phyloP scores from a whole-genome alignment of 1,140 invertebrate genomes.

The Saccostrea cuccullata region DNA sequence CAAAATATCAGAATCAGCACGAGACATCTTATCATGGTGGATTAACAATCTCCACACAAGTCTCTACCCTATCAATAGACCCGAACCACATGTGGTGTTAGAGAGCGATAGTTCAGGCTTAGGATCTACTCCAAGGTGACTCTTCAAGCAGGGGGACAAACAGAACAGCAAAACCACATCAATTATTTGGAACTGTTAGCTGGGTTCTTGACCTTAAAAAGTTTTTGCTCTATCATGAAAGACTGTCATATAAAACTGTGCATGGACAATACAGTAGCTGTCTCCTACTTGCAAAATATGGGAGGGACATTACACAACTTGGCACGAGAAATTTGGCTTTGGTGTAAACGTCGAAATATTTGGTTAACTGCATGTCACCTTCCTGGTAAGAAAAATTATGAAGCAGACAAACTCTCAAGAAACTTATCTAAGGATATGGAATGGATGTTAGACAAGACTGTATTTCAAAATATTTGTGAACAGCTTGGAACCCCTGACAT shows the following conservation, averaged over 20 bases:
- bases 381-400: constrained; percentile 35
- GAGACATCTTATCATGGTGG: not conserved
- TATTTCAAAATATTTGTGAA: not conserved
- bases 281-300: constrained; percentile 27
- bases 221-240: not conserved
- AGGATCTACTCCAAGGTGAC: constrained; percentile 1
- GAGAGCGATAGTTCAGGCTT: constrained; percentile 31
- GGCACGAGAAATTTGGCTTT: constrained; percentile 26
- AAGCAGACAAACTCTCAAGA: constrained; percentile 31
- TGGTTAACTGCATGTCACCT: constrained; percentile 20
- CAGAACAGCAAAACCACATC: constrained; percentile 50
- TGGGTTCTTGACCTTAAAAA: not conserved
- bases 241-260: constrained; percentile 21
- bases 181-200: constrained; percentile 49
- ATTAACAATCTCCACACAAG: constrained; percentile 1
- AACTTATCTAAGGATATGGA: constrained; percentile 45
- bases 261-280: constrained; percentile 43
- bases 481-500: not conserved
- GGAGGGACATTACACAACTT: constrained; percentile 25
- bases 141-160: constrained; percentile 11
- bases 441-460: constrained; percentile 41
- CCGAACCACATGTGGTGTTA: not conserved
- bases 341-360: constrained; percentile 39
- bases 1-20: not conserved
- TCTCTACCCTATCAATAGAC: not conserved